These are phyloP conservation scores for Parotia lawesii DNA, from an alignment of 2,113 vertebrate species.

Conservation along the genomic window DNA sequence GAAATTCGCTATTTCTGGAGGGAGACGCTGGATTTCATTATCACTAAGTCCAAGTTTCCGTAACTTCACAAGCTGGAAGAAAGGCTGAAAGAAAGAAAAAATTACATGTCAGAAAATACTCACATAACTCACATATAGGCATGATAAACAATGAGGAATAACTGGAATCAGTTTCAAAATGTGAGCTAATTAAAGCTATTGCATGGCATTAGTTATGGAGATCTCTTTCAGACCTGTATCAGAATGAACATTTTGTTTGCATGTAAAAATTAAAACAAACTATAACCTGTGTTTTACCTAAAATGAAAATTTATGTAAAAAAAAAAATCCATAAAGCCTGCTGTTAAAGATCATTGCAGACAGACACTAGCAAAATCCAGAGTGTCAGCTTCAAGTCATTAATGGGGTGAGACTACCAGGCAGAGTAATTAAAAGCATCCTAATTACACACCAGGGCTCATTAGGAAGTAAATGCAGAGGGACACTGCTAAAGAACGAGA, in stretches of 20 bases:
- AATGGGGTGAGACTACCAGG: not conserved
- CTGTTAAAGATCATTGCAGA: not conserved
- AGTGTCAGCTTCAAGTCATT: not conserved
- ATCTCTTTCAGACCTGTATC: not conserved
- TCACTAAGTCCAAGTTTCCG: constrained; percentile 96
- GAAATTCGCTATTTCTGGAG: constrained; percentile 95
- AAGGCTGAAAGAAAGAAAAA: constrained; percentile 82
- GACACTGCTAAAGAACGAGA: not conserved
- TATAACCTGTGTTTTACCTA: not conserved
- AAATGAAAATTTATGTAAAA: not conserved
- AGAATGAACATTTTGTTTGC: not conserved
- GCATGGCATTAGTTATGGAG: not conserved
- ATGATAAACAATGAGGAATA: not conserved
- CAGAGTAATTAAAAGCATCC: constrained; percentile 36
- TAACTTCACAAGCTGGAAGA: constrained; percentile 94
- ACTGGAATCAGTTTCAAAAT: not conserved
- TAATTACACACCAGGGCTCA: not conserved
- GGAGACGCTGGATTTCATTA: constrained; percentile 95
- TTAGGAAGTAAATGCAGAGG: not conserved
- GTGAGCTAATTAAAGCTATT: not conserved
- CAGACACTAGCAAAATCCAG: not conserved
- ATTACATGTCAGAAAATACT: not conserved
- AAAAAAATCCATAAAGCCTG: not conserved
- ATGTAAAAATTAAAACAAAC: not conserved
- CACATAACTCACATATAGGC: not conserved